These are phyloP conservation scores for Vireo griseus DNA, from an alignment of 2,797 vertebrate species.

Conservation along the genomic window DNA sequence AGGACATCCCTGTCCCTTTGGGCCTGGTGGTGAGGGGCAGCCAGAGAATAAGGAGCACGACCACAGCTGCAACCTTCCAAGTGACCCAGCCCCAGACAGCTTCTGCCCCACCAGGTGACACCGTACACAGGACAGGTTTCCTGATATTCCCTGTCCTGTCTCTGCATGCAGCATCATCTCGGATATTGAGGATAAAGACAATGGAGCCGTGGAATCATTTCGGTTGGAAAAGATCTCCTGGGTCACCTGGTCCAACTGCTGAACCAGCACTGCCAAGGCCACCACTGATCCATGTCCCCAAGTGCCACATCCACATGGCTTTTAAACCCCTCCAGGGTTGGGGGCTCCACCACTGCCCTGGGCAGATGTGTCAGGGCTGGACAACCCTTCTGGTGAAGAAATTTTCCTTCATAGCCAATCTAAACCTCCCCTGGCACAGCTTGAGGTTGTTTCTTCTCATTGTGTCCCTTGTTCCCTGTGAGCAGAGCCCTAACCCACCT, in stretches of 20 bases:
- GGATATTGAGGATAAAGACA: background rate
- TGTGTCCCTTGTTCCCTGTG: too few species aligned
- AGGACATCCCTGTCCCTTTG: fast-evolving
- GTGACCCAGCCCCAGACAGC: background rate
- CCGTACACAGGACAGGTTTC: background rate
- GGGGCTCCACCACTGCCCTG: background rate
- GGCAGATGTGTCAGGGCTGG: fast-evolving
- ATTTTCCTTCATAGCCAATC: background rate
- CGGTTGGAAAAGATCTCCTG: background rate
- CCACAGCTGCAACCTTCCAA: fast-evolving
- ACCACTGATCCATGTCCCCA: too few species aligned
- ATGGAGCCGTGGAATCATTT: background rate
- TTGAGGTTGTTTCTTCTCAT: fast-evolving
- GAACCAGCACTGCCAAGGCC: background rate
- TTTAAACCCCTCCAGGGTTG: background rate
- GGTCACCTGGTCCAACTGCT: fast-evolving
- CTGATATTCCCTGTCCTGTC: fast-evolving
- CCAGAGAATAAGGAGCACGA: background rate
- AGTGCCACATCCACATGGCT: fast-evolving
- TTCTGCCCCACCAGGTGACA: background rate
- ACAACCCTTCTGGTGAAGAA: background rate
- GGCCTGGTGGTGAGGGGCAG: background rate
- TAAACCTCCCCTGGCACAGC: background rate
- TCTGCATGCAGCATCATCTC: fast-evolving
- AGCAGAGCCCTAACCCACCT: fast-evolving